Evolutionary conservation across 1,140 invertebrate species (phyloP), one percentile per base, ranked within the genome.

Genomic region (Holotrichia oblita): DNA sequence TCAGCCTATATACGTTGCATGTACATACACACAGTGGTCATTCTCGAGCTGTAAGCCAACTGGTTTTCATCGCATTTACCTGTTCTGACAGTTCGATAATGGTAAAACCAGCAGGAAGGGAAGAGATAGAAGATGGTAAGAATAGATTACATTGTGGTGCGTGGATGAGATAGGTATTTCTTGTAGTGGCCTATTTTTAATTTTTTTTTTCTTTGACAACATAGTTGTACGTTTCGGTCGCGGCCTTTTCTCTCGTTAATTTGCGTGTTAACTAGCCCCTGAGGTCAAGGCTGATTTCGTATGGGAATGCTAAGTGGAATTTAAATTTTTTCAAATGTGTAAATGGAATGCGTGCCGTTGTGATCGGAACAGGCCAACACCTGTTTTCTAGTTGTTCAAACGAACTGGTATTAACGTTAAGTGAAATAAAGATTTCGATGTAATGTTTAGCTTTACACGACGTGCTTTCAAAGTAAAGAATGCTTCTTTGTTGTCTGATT

Each of bases 41-140:
- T 55, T 55, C 48, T 55, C 48, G 48, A 55, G 48, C 48, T 55
- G 48, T 55, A 14, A n/a, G 48, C 48, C 48, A 55, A 55, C 48
- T 55, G n/a, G 48, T 55, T 55, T 55, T 55, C 48, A n/a, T 17
- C 48, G 48, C 48, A n/a, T 3, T 17, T 55, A 14, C 48, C 14
- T 55, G 48, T 55, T 55, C 14, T 9, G 48, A 55, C 48, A 17
- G 48, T 55, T 17, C n/a, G 48, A 55, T 55, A 55, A 55, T 55
- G 48, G 48, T 55, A 34, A 34, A 34, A 17, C 48, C 12, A 14
- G 48, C 44, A n/a, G n/a, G 44, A 55, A 55, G 17, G n/a, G 48
- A 55, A 55, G 14, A 55, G 48, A 55, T 55, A 17, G 48, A 48
- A 48, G 44, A 48, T 12, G 44, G n/a, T 12, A n/a, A n/a, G 44